These are phyloP conservation scores for Caloenas nicobarica DNA, from an alignment of 2,113 vertebrate species.

Conservation along the genomic window DNA sequence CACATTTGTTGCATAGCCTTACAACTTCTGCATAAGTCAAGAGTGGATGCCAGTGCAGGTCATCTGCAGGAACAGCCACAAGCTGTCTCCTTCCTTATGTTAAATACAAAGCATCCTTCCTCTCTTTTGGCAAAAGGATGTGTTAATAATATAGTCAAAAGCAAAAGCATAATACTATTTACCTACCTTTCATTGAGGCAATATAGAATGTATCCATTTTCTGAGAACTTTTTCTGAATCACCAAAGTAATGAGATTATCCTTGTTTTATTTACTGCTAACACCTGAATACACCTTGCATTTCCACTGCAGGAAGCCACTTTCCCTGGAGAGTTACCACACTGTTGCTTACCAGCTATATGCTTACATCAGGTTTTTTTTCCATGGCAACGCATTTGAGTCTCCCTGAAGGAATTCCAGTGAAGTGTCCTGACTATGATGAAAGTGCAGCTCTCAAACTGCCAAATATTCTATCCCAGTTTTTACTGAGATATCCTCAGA, in stretches of 20 bases:
- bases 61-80: background rate
- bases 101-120: background rate
- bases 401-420: background rate
- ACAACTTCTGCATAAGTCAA: background rate
- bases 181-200: background rate
- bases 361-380: background rate
- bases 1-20: background rate
- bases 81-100: background rate
- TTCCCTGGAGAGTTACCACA: background rate
- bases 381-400: background rate
- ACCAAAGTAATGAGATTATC: background rate
- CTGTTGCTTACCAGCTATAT: rapidly evolving
- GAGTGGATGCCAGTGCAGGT: too few species aligned
- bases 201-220: background rate
- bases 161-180: background rate
- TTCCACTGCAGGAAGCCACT: background rate
- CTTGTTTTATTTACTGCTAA: background rate
- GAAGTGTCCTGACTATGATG: background rate
- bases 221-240: background rate
- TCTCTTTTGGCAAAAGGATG: background rate
- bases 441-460: background rate
- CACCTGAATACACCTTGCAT: background rate
- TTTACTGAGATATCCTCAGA: background rate
- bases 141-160: background rate
- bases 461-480: background rate